phyloP scores from a whole-genome alignment of 2,797 vertebrate species.

The Capromys pilorides region DNA sequence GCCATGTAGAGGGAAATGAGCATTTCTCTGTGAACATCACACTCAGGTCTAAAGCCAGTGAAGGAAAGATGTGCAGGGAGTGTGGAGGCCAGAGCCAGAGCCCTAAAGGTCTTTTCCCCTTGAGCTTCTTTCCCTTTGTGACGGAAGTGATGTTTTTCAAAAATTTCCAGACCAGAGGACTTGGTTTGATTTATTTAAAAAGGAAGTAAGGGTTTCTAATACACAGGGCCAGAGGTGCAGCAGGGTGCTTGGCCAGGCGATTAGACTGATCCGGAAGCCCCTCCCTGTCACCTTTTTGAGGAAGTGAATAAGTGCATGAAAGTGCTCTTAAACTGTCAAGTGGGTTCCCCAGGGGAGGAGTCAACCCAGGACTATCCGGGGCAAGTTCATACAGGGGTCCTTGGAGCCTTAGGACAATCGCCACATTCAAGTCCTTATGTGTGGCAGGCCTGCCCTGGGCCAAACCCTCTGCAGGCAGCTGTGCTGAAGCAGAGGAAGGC shows the following conservation, averaged over 20 bases:
- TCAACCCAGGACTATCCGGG: neutral
- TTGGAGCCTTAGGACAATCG: neutral
- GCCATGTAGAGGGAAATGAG: neutral
- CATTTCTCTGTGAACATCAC: neutral
- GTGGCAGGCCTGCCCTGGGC: neutral
- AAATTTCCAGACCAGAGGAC: neutral
- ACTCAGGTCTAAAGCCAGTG: neutral
- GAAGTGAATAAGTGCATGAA: slow-evolving; percentile 52
- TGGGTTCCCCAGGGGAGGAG: neutral
- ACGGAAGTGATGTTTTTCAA: neutral
- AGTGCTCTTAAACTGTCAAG: slow-evolving; percentile 52
- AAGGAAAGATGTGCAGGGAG: neutral
- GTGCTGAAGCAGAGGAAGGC: neutral
- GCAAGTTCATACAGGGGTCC: neutral
- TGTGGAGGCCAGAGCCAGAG: neutral
- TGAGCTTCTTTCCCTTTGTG: neutral
- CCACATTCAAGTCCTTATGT: neutral
- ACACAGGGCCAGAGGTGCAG: neutral
- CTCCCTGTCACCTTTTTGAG: slow-evolving; percentile 24
- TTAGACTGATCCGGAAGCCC: neutral
- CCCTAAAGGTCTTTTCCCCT: neutral
- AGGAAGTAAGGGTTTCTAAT: slow-evolving; percentile 34
- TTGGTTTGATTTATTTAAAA: slow-evolving; percentile 1
- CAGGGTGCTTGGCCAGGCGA: neutral
- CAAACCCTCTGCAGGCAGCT: neutral